Evolutionary conservation across 2,797 vertebrate species (phyloP).

Genomic region (Dryobates pubescens): DNA sequence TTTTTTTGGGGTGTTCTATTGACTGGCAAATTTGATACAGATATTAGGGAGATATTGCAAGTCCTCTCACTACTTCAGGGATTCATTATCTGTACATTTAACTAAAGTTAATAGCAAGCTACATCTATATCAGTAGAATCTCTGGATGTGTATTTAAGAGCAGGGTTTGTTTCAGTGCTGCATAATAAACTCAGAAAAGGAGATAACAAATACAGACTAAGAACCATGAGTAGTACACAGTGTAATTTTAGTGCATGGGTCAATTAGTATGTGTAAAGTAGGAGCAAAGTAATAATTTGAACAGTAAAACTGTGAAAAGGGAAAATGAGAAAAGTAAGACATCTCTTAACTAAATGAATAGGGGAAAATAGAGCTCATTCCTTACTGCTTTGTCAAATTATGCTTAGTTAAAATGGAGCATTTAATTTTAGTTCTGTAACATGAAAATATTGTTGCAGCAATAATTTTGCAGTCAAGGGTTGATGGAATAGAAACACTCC

Average conservation of each 20-base stretch:
- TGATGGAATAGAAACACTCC: slow-evolving; percentile 28
- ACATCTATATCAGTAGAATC: not conserved
- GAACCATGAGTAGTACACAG: not conserved
- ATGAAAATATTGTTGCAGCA: slow-evolving; percentile 34
- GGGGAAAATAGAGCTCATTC: slow-evolving; percentile 36
- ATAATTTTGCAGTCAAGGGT: slow-evolving; percentile 46
- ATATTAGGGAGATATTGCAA: not conserved
- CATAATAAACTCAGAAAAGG: slow-evolving; percentile 1
- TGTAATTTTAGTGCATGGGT: slow-evolving; percentile 59
- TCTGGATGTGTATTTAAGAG: slow-evolving; percentile 11
- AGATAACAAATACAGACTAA: not conserved
- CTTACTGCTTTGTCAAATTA: slow-evolving; percentile 59
- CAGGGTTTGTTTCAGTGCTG: slow-evolving; percentile 9
- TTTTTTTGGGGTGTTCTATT: not conserved
- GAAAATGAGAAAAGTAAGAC: slow-evolving; percentile 35
- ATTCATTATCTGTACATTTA: not conserved
- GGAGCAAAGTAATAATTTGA: slow-evolving; percentile 58
- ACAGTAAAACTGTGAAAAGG: slow-evolving; percentile 29
- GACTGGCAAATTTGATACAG: not conserved
- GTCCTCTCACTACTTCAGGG: not conserved
- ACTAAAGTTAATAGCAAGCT: not conserved
- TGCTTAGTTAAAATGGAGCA: slow-evolving; percentile 53
- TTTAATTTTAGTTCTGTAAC: slow-evolving; percentile 46
- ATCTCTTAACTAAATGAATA: slow-evolving; percentile 33
- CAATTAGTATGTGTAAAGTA: slow-evolving; percentile 57